Conservation (phyloP, 2,113 vertebrate genomes). For the Fregata magnificens region DNA sequence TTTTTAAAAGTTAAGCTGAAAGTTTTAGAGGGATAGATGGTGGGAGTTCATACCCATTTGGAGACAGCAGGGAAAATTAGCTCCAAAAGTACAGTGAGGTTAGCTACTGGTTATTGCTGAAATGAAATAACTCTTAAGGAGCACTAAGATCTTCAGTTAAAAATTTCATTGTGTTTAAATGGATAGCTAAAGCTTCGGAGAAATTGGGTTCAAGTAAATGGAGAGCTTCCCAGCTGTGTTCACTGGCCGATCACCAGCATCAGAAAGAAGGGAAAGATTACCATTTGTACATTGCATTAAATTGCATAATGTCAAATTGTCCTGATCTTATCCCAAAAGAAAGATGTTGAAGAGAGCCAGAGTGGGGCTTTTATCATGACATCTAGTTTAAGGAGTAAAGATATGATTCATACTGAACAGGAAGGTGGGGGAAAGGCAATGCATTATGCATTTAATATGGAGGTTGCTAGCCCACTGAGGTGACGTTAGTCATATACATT, state of each 20-base stretch:
- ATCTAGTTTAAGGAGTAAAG: not conserved
- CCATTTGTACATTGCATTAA: not conserved
- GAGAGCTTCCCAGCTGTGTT: not conserved
- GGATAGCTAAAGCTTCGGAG: constrained; percentile 38
- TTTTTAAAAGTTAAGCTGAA: constrained; percentile 28
- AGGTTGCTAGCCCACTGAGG: not conserved
- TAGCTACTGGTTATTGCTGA: not conserved
- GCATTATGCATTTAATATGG: constrained; percentile 15
- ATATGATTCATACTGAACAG: not conserved
- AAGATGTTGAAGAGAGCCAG: not conserved
- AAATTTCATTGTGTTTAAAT: constrained; percentile 36
- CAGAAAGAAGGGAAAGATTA: not conserved
- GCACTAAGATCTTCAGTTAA: constrained; percentile 21
- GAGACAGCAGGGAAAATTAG: constrained; percentile 45
- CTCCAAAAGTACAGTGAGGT: not conserved
- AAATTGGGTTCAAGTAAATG: not conserved
- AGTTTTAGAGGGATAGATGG: not conserved
- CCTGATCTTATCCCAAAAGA: not conserved
- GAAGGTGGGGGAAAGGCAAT: not conserved
- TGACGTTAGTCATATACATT: not conserved
- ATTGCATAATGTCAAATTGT: constrained; percentile 14
- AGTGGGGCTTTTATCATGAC: not conserved
- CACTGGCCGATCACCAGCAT: not conserved
- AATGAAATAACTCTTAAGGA: constrained; percentile 26
- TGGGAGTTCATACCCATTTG: not conserved